phyloP scores from a whole-genome alignment of 2,113 vertebrate species.

The Hippocampus zosterae region DNA sequence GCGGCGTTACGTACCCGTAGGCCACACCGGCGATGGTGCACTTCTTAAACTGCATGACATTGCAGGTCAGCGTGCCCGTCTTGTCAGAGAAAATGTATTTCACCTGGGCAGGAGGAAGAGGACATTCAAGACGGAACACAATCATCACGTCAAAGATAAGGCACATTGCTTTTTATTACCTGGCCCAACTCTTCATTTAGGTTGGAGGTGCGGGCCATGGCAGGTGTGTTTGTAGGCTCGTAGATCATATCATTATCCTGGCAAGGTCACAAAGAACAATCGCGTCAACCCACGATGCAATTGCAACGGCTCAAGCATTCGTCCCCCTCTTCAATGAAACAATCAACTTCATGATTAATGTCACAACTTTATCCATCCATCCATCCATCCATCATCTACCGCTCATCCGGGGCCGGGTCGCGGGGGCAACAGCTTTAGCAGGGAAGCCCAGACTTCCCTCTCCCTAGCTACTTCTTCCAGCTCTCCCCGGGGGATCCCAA shows the following conservation, averaged over 20 bases:
- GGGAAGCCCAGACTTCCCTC: no score
- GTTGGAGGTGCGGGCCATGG: slow-evolving; percentile 95
- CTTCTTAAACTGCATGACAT: slow-evolving; percentile 99
- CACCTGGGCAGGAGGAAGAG: slow-evolving; percentile 73
- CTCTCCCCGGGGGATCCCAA: no score
- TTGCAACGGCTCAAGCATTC: not conserved
- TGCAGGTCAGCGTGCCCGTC: slow-evolving; percentile 97
- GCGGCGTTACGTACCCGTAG: slow-evolving; percentile 82
- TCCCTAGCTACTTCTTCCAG: no score
- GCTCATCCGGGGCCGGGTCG: no score
- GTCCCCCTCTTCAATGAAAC: not conserved
- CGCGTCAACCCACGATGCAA: not conserved
- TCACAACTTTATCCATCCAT: no score
- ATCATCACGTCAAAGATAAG: not conserved
- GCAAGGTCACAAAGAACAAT: slow-evolving; percentile 17
- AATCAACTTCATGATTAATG: not conserved
- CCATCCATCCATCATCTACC: no score
- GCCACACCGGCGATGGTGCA: slow-evolving; percentile 92
- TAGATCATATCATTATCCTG: slow-evolving; percentile 96
- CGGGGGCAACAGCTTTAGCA: no score
- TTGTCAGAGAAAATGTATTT: slow-evolving; percentile 99
- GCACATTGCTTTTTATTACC: slow-evolving; percentile 63
- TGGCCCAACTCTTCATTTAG: slow-evolving; percentile 97
- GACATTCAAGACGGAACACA: not conserved
- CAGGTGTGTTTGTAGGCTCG: slow-evolving; percentile 88